Evolutionary conservation across 2,888 invertebrate genomes (phyloP).

Genomic region (Rhabditoides inermis): DNA sequence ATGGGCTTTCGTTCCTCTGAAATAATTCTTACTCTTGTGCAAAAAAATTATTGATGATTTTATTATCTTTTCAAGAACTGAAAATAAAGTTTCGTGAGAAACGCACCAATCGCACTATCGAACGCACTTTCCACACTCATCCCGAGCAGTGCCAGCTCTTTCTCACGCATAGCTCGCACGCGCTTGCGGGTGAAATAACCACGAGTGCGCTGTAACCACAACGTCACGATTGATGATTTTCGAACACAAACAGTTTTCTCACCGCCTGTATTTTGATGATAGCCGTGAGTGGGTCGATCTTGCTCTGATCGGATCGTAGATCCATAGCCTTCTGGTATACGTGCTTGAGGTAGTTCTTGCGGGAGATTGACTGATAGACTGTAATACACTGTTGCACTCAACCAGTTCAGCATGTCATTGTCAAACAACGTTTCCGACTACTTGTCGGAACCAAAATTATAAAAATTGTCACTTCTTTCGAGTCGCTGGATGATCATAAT

Average conservation of each 20-base stretch:
- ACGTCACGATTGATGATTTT: neutral
- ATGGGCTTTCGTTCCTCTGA: too few relatives aligned
- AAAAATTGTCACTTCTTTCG: conserved; percentile 1
- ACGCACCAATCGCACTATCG: too few relatives aligned
- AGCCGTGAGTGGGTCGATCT: conserved; percentile 33
- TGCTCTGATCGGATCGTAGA: conserved; percentile 22
- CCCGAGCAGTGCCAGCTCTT: conserved; percentile 23
- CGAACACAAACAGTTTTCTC: neutral
- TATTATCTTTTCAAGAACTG: too few relatives aligned
- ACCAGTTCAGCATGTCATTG: too few relatives aligned
- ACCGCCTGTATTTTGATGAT: conserved; percentile 42
- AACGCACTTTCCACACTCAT: conserved; percentile 21
- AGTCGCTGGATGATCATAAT: conserved; percentile 3
- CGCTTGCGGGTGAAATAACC: conserved; percentile 35
- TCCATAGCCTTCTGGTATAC: conserved; percentile 39
- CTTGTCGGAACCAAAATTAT: neutral
- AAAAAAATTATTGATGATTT: too few relatives aligned
- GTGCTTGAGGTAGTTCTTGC: conserved; percentile 36
- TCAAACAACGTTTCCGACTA: too few relatives aligned
- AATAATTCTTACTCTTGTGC: too few relatives aligned
- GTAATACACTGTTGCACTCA: too few relatives aligned
- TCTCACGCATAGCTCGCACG: conserved; percentile 25
- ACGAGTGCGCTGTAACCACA: conserved; percentile 27
- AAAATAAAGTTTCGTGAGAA: too few relatives aligned
- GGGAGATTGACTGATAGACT: conserved; percentile 41